These are phyloP conservation scores for Elanus axillaris DNA, from an alignment of 2,113 vertebrate genomes.

Conservation along the genomic window DNA sequence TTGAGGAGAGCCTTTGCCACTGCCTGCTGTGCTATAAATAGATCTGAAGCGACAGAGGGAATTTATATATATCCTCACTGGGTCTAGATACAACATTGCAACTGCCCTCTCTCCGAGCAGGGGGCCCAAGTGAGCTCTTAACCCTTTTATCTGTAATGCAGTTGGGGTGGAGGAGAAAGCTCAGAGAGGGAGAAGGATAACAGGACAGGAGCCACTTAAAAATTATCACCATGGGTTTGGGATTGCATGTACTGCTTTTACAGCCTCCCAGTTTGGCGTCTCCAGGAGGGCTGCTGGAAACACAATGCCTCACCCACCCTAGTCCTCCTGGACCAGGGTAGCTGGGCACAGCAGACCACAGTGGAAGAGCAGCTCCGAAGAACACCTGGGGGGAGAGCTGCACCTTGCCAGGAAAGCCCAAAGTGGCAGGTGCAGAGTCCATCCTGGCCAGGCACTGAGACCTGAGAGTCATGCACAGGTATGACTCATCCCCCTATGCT, in stretches of 20 bases:
- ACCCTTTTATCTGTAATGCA: slow-evolving; percentile 10
- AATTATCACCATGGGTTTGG: background rate
- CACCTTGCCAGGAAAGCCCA: background rate
- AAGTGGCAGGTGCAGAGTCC: background rate
- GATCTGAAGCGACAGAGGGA: slow-evolving; percentile 30
- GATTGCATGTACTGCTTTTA: background rate
- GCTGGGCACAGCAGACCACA: background rate
- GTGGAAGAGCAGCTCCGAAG: background rate
- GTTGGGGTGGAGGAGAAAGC: background rate
- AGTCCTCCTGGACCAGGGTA: background rate
- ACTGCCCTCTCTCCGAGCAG: slow-evolving; percentile 35
- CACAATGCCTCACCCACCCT: background rate
- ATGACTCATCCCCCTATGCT: slow-evolving; percentile 23
- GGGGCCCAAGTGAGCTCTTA: slow-evolving; percentile 45
- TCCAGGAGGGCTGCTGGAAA: background rate
- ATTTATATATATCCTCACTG: slow-evolving; percentile 57
- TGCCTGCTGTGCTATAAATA: slow-evolving; percentile 57
- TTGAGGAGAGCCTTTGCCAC: slow-evolving; percentile 63
- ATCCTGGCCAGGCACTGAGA: background rate
- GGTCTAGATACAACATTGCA: slow-evolving; percentile 51
- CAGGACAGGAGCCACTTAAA: background rate
- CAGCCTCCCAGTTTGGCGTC: background rate
- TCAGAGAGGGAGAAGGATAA: background rate
- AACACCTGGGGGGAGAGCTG: background rate
- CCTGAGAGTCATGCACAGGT: background rate